These are phyloP conservation scores for Drosophila maculinotata DNA, from an alignment of 2,888 invertebrate genomes.

Conservation along the genomic window DNA sequence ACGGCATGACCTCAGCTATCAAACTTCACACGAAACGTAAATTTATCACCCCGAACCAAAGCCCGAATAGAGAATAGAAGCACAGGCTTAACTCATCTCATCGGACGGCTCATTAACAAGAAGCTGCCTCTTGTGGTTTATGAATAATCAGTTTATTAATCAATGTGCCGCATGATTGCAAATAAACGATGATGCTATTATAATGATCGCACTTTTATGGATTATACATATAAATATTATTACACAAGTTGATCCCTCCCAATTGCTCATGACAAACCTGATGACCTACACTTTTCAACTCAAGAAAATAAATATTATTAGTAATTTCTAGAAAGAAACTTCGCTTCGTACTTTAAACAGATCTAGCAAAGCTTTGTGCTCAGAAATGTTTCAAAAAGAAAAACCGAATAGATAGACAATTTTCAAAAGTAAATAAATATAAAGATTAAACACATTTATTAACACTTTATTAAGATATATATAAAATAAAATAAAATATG, in stretches of 20 bases:
- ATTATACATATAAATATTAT: constrained; percentile 33
- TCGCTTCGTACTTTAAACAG: not conserved
- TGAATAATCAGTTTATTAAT: constrained; percentile 79
- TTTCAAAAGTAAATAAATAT: too few species aligned
- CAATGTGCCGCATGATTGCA: constrained; percentile 74
- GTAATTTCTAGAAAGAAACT: not conserved
- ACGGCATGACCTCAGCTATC: constrained; percentile 78
- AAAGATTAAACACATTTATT: too few species aligned
- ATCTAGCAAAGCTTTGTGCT: not conserved
- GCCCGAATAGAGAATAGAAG: constrained; percentile 25
- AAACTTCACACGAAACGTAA: constrained; percentile 75
- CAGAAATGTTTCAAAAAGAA: too few species aligned
- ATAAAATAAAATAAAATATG: too few species aligned
- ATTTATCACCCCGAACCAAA: constrained; percentile 50
- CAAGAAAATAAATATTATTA: constrained; percentile 2
- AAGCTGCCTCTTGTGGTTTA: constrained; percentile 74
- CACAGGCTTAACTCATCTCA: constrained; percentile 59
- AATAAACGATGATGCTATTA: constrained; percentile 77
- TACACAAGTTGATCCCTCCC: constrained; percentile 24
- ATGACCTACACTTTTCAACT: constrained; percentile 18
- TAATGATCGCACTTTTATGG: constrained; percentile 76
- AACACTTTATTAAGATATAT: too few species aligned
- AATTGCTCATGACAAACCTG: constrained; percentile 21
- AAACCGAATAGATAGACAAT: too few species aligned
- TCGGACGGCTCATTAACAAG: constrained; percentile 75